Percentiles rank a stretch among this genome's conserved stretches.
Conservation (phyloP, 2,888 invertebrate genomes). For the Hypolimnas misippus region DNA sequence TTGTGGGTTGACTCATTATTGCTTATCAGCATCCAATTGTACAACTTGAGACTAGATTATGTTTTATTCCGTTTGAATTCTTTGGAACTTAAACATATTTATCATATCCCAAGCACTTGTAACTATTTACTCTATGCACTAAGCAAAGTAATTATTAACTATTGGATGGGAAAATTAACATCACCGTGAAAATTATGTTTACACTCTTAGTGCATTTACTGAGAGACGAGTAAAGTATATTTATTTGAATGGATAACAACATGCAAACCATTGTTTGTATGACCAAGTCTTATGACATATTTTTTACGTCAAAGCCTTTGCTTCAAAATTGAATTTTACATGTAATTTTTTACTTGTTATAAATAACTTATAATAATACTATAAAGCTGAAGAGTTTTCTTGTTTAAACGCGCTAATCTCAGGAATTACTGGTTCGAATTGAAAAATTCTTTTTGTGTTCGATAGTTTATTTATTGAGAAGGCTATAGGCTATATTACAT, state of each 20-base stretch:
- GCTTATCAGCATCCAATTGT: no score
- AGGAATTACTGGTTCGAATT: no score
- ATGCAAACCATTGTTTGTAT: constrained; percentile 11
- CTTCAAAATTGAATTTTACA: no score
- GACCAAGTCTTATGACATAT: background rate
- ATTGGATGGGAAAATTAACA: constrained; percentile 34
- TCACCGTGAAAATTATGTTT: constrained; percentile 35
- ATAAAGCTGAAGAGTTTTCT: no score
- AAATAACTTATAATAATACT: no score
- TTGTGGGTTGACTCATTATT: no score
- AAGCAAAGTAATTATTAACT: constrained; percentile 29
- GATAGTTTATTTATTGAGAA: no score
- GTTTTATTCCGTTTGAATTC: background rate
- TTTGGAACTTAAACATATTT: background rate
- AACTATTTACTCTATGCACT: constrained; percentile 10
- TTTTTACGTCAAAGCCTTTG: background rate
- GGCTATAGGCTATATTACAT: no score
- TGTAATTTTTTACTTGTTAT: no score
- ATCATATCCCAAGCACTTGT: background rate
- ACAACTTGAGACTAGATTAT: no score
- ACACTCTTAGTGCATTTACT: constrained; percentile 28
- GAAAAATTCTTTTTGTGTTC: no score
- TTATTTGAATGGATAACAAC: constrained; percentile 24
- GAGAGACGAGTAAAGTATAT: constrained; percentile 20
- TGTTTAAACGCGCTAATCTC: no score